Base-by-base conservation (phyloP, 1,140 invertebrate species). In the Bombyx mandarina region DNA sequence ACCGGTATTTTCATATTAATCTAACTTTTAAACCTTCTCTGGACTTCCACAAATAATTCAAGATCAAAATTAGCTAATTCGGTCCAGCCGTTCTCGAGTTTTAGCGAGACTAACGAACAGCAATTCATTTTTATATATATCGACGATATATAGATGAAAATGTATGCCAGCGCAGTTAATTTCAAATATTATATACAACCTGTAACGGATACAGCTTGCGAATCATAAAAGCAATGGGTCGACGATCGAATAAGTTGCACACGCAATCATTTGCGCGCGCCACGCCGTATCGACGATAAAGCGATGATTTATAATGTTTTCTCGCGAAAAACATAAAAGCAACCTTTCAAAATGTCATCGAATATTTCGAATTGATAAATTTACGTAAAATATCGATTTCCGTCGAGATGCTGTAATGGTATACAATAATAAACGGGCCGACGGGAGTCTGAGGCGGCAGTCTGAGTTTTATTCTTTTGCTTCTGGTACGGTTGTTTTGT, bases 151-250 rank as follows among this genome's bases (percentile, higher is more conserved):
- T 35, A 35, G 2, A 35, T 35, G 4, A 35, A 35, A 35, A 35
- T 35, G 4, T 35, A 35, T 3, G 26, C 26, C 26, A 35, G 26
- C 26, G 26, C 26, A 35, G 26, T 5, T 35, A 35, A 35, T 35
- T 35, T 35, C 26, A 35, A 35, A 35, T 35, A 35, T 35, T 35
- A 35, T 35, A 35, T 35, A 35, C 52, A 12, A 46, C 9, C 52
- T 47, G 46, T 61, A 61, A 61, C 59, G 59, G 58, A 52, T 35
- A 45, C 44, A 56, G 50, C 50, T 45, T 55, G 55, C 54, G 58
- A 58, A 56, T 47, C 44, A 60, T 54, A 61, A 56, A 56, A 48
- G 18, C 47, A 43, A 56, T 60, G 45, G 45, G 43, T 22, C 49
- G 35, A 10, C 45, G 10, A 48, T 47, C 43, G 35, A 45, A 51